phyloP scores from a whole-genome alignment of 2,888 invertebrate genomes.

The Gandaritis pyraliata region DNA sequence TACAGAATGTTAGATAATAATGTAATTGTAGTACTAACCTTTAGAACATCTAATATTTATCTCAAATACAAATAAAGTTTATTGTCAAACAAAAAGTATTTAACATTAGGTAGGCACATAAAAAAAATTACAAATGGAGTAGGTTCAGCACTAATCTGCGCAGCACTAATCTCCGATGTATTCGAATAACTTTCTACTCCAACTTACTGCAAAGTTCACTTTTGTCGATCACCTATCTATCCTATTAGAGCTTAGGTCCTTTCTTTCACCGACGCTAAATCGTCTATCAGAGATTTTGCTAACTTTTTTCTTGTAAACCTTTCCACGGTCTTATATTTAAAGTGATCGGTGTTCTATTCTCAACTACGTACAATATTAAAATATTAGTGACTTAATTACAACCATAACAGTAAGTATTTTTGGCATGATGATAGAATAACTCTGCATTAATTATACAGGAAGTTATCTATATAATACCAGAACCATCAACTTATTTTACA shows the following conservation, averaged over 20 bases:
- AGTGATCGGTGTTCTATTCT: neutral
- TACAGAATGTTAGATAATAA: neutral
- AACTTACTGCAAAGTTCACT: slow-evolving; percentile 9
- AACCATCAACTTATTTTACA: slow-evolving; percentile 12
- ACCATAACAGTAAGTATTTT: slow-evolving; percentile 17
- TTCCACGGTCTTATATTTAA: slow-evolving; percentile 5
- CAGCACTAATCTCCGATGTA: neutral
- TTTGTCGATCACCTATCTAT: slow-evolving; percentile 8
- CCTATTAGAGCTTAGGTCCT: slow-evolving; percentile 4
- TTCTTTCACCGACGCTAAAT: slow-evolving; percentile 1
- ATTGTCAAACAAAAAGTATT: too few species aligned
- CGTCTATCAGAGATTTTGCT: slow-evolving; percentile 8
- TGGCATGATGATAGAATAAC: slow-evolving; percentile 8
- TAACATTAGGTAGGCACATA: too few species aligned
- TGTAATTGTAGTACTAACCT: neutral
- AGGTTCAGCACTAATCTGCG: too few species aligned
- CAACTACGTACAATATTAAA: slow-evolving; percentile 9
- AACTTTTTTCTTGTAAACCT: slow-evolving; percentile 1
- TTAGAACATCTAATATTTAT: neutral
- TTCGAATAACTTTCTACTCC: neutral
- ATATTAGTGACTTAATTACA: slow-evolving; percentile 23
- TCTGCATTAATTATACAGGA: neutral
- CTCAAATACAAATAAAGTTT: too few species aligned
- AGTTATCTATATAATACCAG: slow-evolving; percentile 1
- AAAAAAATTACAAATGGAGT: too few species aligned